Conservation (phyloP, 2,797 vertebrate genomes). For the Esox lucius region DNA sequence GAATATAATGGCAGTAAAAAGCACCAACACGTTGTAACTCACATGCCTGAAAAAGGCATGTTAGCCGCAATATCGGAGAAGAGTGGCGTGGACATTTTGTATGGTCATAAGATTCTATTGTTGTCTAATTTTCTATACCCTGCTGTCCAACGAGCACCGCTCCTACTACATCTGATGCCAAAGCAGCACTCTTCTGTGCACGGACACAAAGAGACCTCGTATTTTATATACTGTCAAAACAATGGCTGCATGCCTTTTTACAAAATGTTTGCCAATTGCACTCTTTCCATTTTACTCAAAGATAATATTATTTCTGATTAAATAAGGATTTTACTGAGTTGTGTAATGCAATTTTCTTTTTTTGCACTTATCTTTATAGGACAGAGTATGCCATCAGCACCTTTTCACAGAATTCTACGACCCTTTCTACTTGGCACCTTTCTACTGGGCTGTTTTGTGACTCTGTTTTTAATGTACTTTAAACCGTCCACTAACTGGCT, state of each 20-base stretch:
- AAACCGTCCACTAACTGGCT: constrained; percentile 96
- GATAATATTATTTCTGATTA: background rate
- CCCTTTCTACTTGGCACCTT: constrained; percentile 90
- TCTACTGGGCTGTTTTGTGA: constrained; percentile 94
- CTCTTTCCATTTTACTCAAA: background rate
- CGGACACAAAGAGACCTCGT: background rate
- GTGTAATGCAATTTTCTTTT: constrained; percentile 9
- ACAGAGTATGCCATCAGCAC: constrained; percentile 96
- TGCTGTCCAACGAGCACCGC: no score
- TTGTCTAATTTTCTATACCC: no score
- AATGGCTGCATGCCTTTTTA: background rate
- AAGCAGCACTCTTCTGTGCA: background rate
- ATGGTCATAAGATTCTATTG: no score
- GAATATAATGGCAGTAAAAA: no score
- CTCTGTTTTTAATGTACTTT: constrained; percentile 95
- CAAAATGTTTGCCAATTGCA: background rate
- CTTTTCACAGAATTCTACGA: constrained; percentile 93
- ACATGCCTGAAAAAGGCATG: no score
- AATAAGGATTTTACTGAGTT: constrained; percentile 4
- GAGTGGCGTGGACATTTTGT: no score
- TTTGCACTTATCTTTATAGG: constrained; percentile 68
- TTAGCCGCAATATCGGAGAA: no score
- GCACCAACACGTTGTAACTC: no score
- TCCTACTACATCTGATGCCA: no score
- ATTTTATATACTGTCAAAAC: background rate